phyloP scores from a whole-genome alignment of 2,888 invertebrate genomes.

The Phasia obesa region DNA sequence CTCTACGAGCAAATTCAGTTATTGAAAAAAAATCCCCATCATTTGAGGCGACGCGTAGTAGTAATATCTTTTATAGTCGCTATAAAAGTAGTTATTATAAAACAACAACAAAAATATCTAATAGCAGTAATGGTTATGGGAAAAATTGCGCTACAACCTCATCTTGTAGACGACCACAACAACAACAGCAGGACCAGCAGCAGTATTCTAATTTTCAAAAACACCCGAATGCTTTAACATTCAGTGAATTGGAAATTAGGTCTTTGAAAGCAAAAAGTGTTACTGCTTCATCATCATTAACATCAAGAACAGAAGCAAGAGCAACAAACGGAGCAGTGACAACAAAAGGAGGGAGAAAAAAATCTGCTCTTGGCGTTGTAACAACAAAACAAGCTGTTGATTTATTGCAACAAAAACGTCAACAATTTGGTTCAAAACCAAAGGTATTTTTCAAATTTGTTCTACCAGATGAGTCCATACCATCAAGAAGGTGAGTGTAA shows the following conservation, averaged over 20 bases:
- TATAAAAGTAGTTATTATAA: slow-evolving; percentile 71
- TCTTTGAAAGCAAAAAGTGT: slow-evolving; percentile 30
- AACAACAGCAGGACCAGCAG: slow-evolving; percentile 1
- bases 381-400: slow-evolving; percentile 49
- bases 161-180: slow-evolving; percentile 14
- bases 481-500: slow-evolving; percentile 69
- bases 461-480: slow-evolving; percentile 57
- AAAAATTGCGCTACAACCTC: slow-evolving; percentile 3
- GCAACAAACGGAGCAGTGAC: slow-evolving; percentile 12
- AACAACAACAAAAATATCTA: slow-evolving; percentile 24
- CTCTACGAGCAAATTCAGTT: slow-evolving; percentile 55
- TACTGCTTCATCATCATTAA: slow-evolving; percentile 23
- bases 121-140: not conserved
- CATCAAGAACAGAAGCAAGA: slow-evolving; percentile 1
- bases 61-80: slow-evolving; percentile 72
- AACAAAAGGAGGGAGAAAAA: slow-evolving; percentile 22
- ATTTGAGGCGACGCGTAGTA: slow-evolving; percentile 65
- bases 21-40: slow-evolving; percentile 64
- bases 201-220: slow-evolving; percentile 42
- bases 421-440: slow-evolving; percentile 72
- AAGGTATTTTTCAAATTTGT: slow-evolving; percentile 70
- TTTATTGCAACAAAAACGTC: slow-evolving; percentile 71
- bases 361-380: slow-evolving; percentile 9
- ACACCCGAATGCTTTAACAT: slow-evolving; percentile 52
- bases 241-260: slow-evolving; percentile 63